Evolutionary conservation across 2,113 vertebrate genomes (phyloP).

Genomic region (Amblyopsis rosae): DNA sequence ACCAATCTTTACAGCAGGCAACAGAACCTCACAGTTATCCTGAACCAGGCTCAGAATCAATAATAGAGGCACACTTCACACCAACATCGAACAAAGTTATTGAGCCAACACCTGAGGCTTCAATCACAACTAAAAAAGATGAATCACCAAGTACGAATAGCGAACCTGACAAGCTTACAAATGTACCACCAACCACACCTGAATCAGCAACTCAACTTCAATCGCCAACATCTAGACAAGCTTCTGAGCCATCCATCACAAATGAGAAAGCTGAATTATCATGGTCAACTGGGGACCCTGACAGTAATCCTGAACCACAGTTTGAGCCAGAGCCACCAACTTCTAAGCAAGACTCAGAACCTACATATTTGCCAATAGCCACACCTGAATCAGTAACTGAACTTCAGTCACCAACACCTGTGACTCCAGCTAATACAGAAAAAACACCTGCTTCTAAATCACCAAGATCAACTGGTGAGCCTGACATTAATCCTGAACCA

Average conservation of each 20-base stretch:
- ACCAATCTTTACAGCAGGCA: background rate
- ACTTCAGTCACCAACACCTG: background rate
- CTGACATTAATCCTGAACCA: background rate
- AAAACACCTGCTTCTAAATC: background rate
- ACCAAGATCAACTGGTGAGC: background rate
- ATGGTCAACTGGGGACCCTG: too few species aligned
- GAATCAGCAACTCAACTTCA: background rate
- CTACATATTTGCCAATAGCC: background rate
- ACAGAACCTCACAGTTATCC: background rate
- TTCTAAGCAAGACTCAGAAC: constrained; percentile 1
- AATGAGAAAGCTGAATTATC: background rate
- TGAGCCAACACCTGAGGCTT: too few species aligned
- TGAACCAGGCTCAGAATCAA: background rate
- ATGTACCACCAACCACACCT: background rate
- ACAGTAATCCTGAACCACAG: background rate
- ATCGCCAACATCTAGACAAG: background rate
- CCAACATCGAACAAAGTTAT: background rate
- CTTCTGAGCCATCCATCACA: background rate
- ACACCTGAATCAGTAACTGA: background rate
- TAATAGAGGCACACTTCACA: background rate
- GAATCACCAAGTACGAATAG: too few species aligned
- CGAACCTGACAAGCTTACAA: background rate
- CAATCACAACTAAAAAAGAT: too few species aligned
- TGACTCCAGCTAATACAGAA: background rate
- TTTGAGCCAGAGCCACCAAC: background rate